Base-by-base conservation (phyloP, 2,113 vertebrate species). In the Cromileptes altivelis region DNA sequence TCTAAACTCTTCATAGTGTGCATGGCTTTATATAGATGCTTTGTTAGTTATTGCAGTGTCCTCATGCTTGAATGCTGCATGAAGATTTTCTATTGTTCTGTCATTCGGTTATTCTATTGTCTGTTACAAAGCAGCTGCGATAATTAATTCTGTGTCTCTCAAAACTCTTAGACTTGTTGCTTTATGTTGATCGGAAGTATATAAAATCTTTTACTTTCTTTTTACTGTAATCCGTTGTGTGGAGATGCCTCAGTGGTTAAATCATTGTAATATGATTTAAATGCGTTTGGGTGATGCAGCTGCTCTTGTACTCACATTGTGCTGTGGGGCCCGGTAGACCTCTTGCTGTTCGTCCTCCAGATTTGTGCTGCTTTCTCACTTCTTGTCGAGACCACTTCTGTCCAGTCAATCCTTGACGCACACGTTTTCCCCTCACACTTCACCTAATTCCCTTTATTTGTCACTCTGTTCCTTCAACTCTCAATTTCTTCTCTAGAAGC, bases 231-330 rank as follows among this genome's bases (percentile, higher is more conserved):
- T 49, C 5, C 21, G 19, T 37, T 62, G 18, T n/a, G 18, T 27
- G 23, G 50, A 62, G 15, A 19, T 15, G 6, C 56, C 9, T n/a
- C 4, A 19, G 9, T 1, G 18, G 21, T 63, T 27, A 14, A 37
- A 3, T 73, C 2, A 12, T 18, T 37, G 40, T 50, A 23, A 30
- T 12, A 9, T 30, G 8, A 37, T 68, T 37, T n/a, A 5, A 45
- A 37, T 11, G 4, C 52, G 40, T 53, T 2, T 61, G 25, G 19
- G n/a, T 4, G 21, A 50, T 74, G 67, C 40, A 25, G 58, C 53
- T 50, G 55, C 10, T 14, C 30, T 81, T 61, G 7, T 83, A 94
- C 95, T 95, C 81, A 95, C 95, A 25, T 81, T 85, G 78, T 91
- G 85, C 23, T 83, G 89, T 49, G 77, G 74, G 87, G 74, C 77